Evolutionary conservation across 2,888 invertebrate genomes (phyloP).

Genomic region (Rhagonycha lutea): DNA sequence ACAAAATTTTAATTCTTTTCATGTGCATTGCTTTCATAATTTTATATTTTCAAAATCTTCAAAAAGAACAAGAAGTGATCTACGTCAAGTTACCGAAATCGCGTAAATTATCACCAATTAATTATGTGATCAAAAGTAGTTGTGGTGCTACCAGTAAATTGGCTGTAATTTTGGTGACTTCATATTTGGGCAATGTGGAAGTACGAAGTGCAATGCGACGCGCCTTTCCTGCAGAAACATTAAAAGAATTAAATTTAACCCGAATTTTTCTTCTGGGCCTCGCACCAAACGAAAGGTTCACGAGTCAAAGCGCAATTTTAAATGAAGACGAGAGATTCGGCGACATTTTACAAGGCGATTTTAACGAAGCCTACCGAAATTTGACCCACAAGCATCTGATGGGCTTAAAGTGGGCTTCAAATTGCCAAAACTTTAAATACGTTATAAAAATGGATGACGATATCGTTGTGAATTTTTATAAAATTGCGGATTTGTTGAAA

Average conservation of each 20-base stretch:
- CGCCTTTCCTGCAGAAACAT: slow-evolving; percentile 63
- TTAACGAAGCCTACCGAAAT: slow-evolving; percentile 77
- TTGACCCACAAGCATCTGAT: slow-evolving; percentile 82
- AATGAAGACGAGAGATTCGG: slow-evolving; percentile 67
- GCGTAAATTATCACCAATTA: neutral
- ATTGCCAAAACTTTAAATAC: slow-evolving; percentile 65
- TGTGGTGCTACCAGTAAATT: slow-evolving; percentile 13
- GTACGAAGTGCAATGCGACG: slow-evolving; percentile 71
- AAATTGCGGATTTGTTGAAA: slow-evolving; percentile 57
- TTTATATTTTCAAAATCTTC: neutral
- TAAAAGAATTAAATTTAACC: slow-evolving; percentile 62
- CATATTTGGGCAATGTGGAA: slow-evolving; percentile 74
- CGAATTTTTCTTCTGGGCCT: slow-evolving; percentile 73
- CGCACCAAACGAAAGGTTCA: slow-evolving; percentile 58
- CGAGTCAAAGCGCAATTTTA: slow-evolving; percentile 61
- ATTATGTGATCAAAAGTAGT: neutral
- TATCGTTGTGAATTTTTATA: slow-evolving; percentile 71
- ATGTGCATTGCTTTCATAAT: neutral
- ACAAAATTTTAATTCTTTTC: neutral
- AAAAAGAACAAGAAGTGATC: neutral
- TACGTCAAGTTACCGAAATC: neutral
- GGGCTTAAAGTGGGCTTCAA: slow-evolving; percentile 77
- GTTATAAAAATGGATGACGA: slow-evolving; percentile 85
- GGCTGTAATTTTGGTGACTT: slow-evolving; percentile 69
- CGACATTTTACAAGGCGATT: slow-evolving; percentile 78